Evolutionary conservation across 2,797 vertebrate genomes (phyloP).

Genomic region (Smutsia temminckii): DNA sequence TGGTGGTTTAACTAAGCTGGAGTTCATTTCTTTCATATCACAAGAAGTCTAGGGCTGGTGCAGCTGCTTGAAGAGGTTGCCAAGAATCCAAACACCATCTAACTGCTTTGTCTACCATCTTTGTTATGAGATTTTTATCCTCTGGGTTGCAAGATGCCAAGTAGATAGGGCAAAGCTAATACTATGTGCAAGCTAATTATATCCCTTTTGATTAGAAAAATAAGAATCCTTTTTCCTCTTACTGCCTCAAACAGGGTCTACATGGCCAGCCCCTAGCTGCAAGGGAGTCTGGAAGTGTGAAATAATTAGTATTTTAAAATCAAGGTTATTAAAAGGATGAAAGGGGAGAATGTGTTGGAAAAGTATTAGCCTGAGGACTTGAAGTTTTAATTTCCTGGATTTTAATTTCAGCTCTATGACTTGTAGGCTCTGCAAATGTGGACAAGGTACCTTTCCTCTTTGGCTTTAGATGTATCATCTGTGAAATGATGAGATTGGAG

Average conservation of each 20-base stretch:
- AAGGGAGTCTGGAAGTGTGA: not conserved
- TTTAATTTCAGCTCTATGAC: not conserved
- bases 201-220: conserved; percentile 1
- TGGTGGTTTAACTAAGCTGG: not conserved
- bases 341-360: not conserved
- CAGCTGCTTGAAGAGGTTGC: conserved; percentile 24
- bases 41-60: not conserved
- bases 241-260: not conserved
- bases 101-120: not conserved
- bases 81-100: not conserved
- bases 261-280: not conserved
- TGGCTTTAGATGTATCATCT: not conserved
- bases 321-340: not conserved
- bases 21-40: not conserved
- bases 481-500: not conserved
- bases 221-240: not conserved
- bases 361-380: not conserved
- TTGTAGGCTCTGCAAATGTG: not conserved
- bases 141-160: conserved; percentile 23
- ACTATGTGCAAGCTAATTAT: not conserved
- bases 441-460: not conserved
- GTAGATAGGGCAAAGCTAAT: conserved; percentile 7
- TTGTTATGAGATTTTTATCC: conserved; percentile 2
- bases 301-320: not conserved
- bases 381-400: not conserved